Percentiles rank a stretch among this genome's conserved stretches.
phyloP scores from a whole-genome alignment of 2,888 invertebrate genomes.

The Nasonia oneida region DNA sequence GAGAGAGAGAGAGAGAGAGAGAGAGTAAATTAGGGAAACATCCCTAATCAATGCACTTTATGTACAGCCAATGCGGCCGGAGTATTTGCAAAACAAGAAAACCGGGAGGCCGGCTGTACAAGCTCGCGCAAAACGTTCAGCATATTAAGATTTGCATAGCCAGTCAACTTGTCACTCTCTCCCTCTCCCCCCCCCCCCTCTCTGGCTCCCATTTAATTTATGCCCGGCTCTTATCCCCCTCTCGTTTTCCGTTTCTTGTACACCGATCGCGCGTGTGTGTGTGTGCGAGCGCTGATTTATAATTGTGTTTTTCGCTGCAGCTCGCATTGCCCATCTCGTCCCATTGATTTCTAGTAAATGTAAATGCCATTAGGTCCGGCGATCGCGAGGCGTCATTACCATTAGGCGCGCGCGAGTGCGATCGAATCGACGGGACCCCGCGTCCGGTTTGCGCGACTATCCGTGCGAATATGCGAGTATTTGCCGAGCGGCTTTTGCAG shows the following conservation, averaged over 20 bases:
- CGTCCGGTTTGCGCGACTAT: slow-evolving; percentile 21
- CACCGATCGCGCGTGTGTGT: neutral
- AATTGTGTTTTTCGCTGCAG: slow-evolving; percentile 65
- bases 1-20: neutral
- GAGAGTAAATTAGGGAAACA: slow-evolving; percentile 49
- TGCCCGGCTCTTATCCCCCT: slow-evolving; percentile 63
- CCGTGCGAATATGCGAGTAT: neutral
- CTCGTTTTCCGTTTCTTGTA: slow-evolving; percentile 50
- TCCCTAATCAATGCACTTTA: slow-evolving; percentile 58
- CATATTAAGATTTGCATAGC: slow-evolving; percentile 63
- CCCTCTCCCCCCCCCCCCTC: slow-evolving; percentile 21
- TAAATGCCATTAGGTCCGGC: slow-evolving; percentile 67
- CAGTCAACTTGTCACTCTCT: slow-evolving; percentile 62
- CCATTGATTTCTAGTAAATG: slow-evolving; percentile 71
- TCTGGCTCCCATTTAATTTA: slow-evolving; percentile 58
- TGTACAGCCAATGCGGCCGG: slow-evolving; percentile 29
- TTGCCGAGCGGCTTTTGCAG: neutral
- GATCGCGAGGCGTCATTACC: slow-evolving; percentile 66
- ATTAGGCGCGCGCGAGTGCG: slow-evolving; percentile 63
- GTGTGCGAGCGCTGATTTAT: slow-evolving; percentile 64
- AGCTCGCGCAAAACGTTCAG: slow-evolving; percentile 37
- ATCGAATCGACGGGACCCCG: neutral
- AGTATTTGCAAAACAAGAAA: slow-evolving; percentile 54
- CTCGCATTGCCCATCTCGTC: slow-evolving; percentile 50
- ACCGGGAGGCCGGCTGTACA: neutral